phyloP scores from a whole-genome alignment of 2,888 invertebrate genomes.

The Athalia cordata region DNA sequence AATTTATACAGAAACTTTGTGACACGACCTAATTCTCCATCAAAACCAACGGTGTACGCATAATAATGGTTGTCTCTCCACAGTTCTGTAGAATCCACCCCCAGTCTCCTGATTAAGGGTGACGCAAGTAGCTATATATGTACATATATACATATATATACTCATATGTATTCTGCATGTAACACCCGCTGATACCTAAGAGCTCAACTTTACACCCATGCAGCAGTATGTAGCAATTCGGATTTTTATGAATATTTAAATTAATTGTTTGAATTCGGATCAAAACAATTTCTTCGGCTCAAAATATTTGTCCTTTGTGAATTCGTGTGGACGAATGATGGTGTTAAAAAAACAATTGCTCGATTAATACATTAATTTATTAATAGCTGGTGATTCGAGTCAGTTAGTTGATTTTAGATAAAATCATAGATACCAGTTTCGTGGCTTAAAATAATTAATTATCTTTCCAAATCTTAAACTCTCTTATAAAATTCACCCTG shows the following conservation, averaged over 20 bases:
- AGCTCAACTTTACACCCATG: not conserved
- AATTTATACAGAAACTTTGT: constrained; percentile 44
- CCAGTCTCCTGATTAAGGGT: constrained; percentile 26
- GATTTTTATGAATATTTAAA: no score
- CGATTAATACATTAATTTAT: no score
- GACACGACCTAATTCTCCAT: constrained; percentile 45
- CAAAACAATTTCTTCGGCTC: no score
- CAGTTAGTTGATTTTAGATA: no score
- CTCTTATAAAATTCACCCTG: not conserved
- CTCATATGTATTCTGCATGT: no score
- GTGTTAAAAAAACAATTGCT: no score
- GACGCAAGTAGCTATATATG: constrained; percentile 23
- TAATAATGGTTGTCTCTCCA: constrained; percentile 39
- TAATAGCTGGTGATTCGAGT: no score
- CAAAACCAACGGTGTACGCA: constrained; percentile 37
- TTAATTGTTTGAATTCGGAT: no score
- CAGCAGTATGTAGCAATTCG: no score
- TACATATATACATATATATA: not conserved
- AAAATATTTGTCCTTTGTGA: no score
- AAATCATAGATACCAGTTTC: not conserved
- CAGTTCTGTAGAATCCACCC: not conserved
- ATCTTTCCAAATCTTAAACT: constrained; percentile 13
- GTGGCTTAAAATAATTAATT: constrained; percentile 18
- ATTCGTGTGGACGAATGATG: no score
- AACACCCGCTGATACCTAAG: no score